A percentile compares a stretch with the other conserved stretches of the same genome.
Conservation (phyloP, 1,140 invertebrate genomes). For the Coptotermes formosanus region DNA sequence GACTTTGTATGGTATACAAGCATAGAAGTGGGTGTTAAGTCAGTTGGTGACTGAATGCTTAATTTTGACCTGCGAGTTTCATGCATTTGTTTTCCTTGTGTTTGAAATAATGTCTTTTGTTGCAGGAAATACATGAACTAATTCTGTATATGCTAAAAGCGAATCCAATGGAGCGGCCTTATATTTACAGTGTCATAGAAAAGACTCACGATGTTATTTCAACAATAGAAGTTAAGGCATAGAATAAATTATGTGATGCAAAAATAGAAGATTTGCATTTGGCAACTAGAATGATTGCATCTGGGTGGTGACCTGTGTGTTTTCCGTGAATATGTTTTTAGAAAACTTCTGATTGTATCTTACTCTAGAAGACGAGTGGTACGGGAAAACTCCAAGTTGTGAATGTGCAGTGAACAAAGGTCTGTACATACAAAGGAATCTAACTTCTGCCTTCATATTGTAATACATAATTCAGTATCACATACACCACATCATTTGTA, state of each 20-base stretch:
- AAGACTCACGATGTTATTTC: slow-evolving; percentile 56
- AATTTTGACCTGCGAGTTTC: too few species aligned
- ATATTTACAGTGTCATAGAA: slow-evolving; percentile 66
- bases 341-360: background rate
- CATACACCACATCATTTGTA: too few species aligned
- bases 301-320: background rate
- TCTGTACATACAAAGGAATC: too few species aligned
- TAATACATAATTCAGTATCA: too few species aligned
- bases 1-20: too few species aligned
- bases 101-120: slow-evolving; percentile 37
- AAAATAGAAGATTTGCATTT: background rate
- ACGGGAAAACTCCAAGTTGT: too few species aligned
- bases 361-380: background rate
- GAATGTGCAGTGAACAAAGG: too few species aligned
- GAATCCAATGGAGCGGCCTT: slow-evolving; percentile 74
- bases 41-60: too few species aligned
- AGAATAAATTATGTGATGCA: background rate
- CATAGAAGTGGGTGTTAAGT: too few species aligned
- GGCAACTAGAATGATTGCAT: background rate
- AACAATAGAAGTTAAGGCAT: slow-evolving; percentile 48
- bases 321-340: background rate
- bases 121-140: slow-evolving; percentile 67
- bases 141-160: slow-evolving; percentile 70
- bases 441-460: too few species aligned
- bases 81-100: too few species aligned